Evolutionary conservation across 2,113 vertebrate species (phyloP).

Genomic region (Acrocephalus kingi): DNA sequence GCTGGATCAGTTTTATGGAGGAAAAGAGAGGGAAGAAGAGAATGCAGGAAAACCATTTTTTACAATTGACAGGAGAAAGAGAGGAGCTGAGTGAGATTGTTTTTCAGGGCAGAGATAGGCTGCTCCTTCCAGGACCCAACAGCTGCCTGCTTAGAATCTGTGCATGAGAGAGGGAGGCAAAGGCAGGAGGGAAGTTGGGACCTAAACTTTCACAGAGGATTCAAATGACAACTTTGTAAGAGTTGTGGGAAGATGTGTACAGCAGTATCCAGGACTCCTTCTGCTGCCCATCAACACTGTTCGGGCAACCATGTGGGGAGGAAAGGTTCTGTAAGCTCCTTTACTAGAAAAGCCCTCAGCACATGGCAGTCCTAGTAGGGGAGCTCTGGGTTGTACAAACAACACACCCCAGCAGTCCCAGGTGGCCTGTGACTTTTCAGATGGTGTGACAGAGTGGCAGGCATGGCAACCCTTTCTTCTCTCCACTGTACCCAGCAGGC

Average conservation of each 20-base stretch:
- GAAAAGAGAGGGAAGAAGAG: not conserved
- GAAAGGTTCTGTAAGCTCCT: not conserved
- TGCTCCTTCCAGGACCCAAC: not conserved
- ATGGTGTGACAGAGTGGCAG: not conserved
- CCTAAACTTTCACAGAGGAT: not conserved
- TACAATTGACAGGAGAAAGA: not conserved
- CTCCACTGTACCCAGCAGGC: not conserved
- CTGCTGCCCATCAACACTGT: not conserved
- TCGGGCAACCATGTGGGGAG: not conserved
- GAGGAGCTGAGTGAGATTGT: not conserved
- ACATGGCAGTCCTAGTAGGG: not conserved
- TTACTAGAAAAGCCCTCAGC: not conserved
- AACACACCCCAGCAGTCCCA: not conserved
- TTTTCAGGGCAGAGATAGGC: not conserved
- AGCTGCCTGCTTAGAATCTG: not conserved
- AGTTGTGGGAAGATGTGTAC: not conserved
- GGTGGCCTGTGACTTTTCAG: not conserved
- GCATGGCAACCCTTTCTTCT: not conserved
- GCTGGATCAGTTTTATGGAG: slow-evolving; percentile 3
- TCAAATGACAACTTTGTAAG: not conserved
- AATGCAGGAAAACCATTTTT: not conserved
- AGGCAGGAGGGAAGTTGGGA: not conserved
- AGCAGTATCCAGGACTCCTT: not conserved
- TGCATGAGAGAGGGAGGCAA: not conserved
- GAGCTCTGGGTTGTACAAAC: not conserved